A percentile compares a stretch with the other conserved stretches of the same genome.
Evolutionary conservation across 2,888 invertebrate species (phyloP).

Genomic region (Empis livida): DNA sequence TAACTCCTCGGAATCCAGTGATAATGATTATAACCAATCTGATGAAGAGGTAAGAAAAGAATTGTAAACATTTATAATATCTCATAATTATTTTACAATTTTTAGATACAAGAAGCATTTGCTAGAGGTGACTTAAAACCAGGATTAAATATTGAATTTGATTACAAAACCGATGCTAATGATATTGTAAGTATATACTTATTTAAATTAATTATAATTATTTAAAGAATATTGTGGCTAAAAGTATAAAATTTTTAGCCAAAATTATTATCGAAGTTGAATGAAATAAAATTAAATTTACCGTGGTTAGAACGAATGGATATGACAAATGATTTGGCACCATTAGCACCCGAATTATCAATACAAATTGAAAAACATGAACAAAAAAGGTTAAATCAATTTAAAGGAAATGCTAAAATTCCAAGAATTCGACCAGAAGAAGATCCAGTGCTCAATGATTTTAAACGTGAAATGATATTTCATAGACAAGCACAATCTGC

Average conservation of each 20-base stretch:
- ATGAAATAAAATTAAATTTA: constrained; percentile 55
- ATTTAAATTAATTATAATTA: no score
- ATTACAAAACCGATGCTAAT: constrained; percentile 49
- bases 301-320: constrained; percentile 84
- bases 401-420: constrained; percentile 57
- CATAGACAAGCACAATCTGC: constrained; percentile 81
- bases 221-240: no score
- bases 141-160: constrained; percentile 61
- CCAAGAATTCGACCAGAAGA: constrained; percentile 48
- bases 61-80: neutral
- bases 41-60: constrained; percentile 27
- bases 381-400: constrained; percentile 48
- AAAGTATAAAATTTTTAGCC: no score
- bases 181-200: constrained; percentile 62
- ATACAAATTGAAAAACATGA: constrained; percentile 64
- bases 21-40: constrained; percentile 26
- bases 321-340: constrained; percentile 60
- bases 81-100: constrained; percentile 4
- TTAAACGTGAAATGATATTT: constrained; percentile 78
- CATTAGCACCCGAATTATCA: constrained; percentile 73
- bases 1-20: constrained; percentile 6
- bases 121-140: constrained; percentile 73
- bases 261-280: constrained; percentile 51
- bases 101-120: constrained; percentile 81
- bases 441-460: constrained; percentile 79